Base-by-base conservation (phyloP, 2,888 invertebrate genomes). In the Ectemnius continuus region DNA sequence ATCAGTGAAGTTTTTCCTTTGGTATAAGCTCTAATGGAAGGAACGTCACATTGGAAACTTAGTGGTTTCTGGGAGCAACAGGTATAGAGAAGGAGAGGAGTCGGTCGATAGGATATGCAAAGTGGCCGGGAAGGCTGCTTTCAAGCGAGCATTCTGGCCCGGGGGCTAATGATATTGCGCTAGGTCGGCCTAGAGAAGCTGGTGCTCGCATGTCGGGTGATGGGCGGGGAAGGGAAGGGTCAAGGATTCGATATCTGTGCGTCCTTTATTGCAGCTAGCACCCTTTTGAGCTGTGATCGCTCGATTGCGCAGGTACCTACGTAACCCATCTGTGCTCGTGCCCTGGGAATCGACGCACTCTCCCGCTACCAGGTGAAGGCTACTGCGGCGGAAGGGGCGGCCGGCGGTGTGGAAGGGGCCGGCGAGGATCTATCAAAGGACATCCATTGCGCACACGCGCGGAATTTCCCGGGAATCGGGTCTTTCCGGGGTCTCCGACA, bases 391-490 rank as follows among this genome's bases (percentile, higher is more conserved):
- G 20, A 47, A 23, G n/a, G 52, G 46, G 59, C 26, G 56, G 28
- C 14, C 14, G 28, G 2, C 18, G 56, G 52, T 8, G 68, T 23
- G 3, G 46, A 14, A 28, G 62, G 56, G 23, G 63, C 26, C 52
- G n/a, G 48, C 26, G 48, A 56, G 71, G 81, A 82, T 84, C 82
- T 16, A 52, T 16, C 14, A 14, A 85, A 83, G 80, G 78, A 75
- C 76, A 67, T 75, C 81, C 70, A 86, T 78, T 85, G 88, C 88
- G 88, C 88, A 82, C 80, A 85, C 88, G 88, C 88, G 77, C 64
- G 80, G 80, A 78, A 85, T 89, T 90, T 89, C 88, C 90, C 90
- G 88, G 90, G 89, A 89, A 89, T 88, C 89, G 88, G 87, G 87
- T 85, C 87, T 89, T 88, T 87, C 88, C 89, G 88, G 52, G 89